phyloP scores from a whole-genome alignment of 2,113 vertebrate species.

The Anthoscopus minutus region DNA sequence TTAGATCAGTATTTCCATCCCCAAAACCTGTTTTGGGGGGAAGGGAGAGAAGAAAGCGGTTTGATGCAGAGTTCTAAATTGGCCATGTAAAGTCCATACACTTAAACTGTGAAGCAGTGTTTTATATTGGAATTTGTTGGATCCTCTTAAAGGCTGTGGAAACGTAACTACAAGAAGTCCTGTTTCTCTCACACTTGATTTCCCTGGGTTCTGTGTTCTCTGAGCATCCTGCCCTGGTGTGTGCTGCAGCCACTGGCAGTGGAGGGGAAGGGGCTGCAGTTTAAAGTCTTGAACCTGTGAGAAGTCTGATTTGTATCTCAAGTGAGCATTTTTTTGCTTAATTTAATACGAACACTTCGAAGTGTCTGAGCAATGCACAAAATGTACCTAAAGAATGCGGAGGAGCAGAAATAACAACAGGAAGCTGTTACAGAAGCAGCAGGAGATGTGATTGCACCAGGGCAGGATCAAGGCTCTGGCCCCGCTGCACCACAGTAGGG shows the following conservation, averaged over 20 bases:
- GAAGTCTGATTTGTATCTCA: neutral
- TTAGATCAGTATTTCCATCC: conserved; percentile 47
- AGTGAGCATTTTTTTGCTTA: neutral
- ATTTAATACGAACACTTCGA: neutral
- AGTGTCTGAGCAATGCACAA: neutral
- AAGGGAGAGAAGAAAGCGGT: neutral
- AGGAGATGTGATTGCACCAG: neutral
- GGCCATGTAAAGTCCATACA: neutral
- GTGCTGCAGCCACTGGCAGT: accelerated
- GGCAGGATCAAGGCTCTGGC: neutral
- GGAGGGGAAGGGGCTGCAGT: neutral
- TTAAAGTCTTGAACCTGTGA: neutral
- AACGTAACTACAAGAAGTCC: neutral
- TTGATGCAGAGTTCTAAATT: neutral
- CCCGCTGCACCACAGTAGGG: accelerated
- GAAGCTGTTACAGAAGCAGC: neutral
- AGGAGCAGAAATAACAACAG: neutral
- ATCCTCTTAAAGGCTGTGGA: neutral
- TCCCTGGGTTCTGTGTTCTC: neutral
- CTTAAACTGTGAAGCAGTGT: neutral
- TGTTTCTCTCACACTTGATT: neutral
- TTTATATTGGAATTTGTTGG: neutral
- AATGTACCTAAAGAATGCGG: neutral
- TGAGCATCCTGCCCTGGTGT: accelerated
- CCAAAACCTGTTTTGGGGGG: neutral